phyloP scores from a whole-genome alignment of 2,888 invertebrate genomes.

The Lepeophtheirus nordmannii region DNA sequence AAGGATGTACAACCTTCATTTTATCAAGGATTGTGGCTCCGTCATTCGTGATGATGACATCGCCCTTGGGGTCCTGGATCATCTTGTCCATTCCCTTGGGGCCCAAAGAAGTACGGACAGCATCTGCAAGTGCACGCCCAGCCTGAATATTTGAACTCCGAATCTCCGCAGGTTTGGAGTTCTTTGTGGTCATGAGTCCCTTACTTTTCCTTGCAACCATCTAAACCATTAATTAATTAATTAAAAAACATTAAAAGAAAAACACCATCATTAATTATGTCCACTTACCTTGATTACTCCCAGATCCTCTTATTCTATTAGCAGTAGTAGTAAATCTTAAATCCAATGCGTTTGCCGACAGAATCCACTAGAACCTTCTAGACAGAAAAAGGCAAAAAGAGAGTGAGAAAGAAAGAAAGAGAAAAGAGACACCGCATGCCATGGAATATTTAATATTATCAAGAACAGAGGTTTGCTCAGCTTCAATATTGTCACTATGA shows the following conservation, averaged over 20 bases:
- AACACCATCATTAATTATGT: background rate
- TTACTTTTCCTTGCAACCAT: background rate
- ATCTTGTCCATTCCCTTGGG: slow-evolving; percentile 99
- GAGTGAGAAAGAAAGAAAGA: too few relatives aligned
- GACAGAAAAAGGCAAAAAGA: too few relatives aligned
- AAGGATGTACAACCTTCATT: slow-evolving; percentile 95
- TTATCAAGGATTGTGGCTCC: slow-evolving; percentile 98
- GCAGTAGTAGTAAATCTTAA: too few relatives aligned
- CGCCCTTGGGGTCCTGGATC: slow-evolving; percentile 93
- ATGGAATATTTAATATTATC: too few relatives aligned
- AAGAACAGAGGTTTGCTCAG: too few relatives aligned
- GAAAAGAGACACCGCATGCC: too few relatives aligned
- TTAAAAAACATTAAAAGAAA: background rate
- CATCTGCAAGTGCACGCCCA: slow-evolving; percentile 97
- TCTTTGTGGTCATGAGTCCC: slow-evolving; percentile 22
- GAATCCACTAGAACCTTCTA: too few relatives aligned
- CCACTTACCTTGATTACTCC: background rate
- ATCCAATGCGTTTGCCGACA: too few relatives aligned
- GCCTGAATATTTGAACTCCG: slow-evolving; percentile 89
- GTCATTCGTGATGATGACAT: slow-evolving; percentile 98
- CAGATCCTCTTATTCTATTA: too few relatives aligned
- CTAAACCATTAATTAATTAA: background rate
- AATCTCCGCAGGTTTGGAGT: slow-evolving; percentile 71
- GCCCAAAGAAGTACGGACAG: slow-evolving; percentile 92
- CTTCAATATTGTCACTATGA: too few relatives aligned